Evolutionary conservation across 2,797 vertebrate genomes (phyloP), one percentile per base, ranked within the genome.

Genomic region (Squalus acanthias): DNA sequence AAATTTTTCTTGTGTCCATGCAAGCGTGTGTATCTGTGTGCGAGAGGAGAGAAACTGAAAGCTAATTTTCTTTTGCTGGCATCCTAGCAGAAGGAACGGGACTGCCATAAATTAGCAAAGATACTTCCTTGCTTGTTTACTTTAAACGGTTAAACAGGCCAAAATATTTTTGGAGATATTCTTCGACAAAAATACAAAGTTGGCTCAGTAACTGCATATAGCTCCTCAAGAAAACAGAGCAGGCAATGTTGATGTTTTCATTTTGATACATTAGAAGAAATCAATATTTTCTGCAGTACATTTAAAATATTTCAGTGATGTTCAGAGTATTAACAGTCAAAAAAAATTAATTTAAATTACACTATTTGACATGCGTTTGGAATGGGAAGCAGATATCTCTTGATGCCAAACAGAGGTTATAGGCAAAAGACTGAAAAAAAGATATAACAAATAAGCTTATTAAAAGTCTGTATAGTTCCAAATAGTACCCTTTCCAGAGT

Each of bases 1-100:
- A 99, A 99, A 98, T 99, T 99, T 99, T 99, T 99, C 99, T 99
- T 99, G 99, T 99, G 99, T 99, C 99, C 99, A 99, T 99, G 99
- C 99, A 99, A 99, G 99, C 99, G 99, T 99, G 99, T 99, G 99
- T 99, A 99, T 99, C 99, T 99, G 99, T 99, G 99, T 99, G 99
- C 99, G 99, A 99, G 99, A 99, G 99, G 99, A 98, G 98, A 99
- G 99, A 99, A 99, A 99, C 98, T 99, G 98, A 99, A 99, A 99
- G 99, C 99, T 99, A 99, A 99, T 99, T 99, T 99, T 98, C 97
- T 98, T 97, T 96, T 96, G 96, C 97, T 96, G 70, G 70, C 94
- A 72, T 76, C 94, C 94, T 95, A 57, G 94, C 94, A 95, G 69
- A 95, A 95, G 53, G 29, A 95, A 95, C 69, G 57, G 94, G 94